A percentile compares a stretch with the other conserved stretches of the same genome.
These are phyloP conservation scores for Chinchilla lanigera DNA, from an alignment of 2,113 vertebrate genomes.

Conservation along the genomic window DNA sequence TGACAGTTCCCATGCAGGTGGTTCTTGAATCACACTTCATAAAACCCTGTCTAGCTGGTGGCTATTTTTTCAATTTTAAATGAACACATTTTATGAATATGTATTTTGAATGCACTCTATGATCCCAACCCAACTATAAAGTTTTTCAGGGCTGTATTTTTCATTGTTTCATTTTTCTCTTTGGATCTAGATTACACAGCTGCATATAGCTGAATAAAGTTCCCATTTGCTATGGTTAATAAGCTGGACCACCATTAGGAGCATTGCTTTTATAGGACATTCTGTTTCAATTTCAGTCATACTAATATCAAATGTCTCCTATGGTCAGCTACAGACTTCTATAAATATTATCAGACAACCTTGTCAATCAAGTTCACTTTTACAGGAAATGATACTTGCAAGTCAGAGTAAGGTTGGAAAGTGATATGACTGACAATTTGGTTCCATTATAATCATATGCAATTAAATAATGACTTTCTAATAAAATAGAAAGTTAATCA, in stretches of 20 bases:
- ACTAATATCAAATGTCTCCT: neutral
- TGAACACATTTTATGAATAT: neutral
- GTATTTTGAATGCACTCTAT: neutral
- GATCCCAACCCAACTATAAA: neutral
- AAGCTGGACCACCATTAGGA: neutral
- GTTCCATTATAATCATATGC: neutral
- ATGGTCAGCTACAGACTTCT: neutral
- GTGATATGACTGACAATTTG: neutral
- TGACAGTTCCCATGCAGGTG: neutral
- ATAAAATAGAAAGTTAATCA: conserved; percentile 28
- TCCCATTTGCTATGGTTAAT: neutral
- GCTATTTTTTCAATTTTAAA: conserved; percentile 3
- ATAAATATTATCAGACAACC: neutral
- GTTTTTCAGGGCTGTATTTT: neutral
- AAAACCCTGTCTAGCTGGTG: neutral
- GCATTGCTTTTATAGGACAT: neutral
- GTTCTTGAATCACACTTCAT: neutral
- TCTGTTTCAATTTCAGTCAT: conserved; percentile 5
- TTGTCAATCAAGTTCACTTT: neutral
- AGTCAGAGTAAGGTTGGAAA: neutral
- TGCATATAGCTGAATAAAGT: neutral
- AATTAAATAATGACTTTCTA: conserved; percentile 27
- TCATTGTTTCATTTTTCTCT: neutral
- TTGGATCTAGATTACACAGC: neutral
- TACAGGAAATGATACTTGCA: neutral